Base-by-base conservation (phyloP, 2,113 vertebrate genomes). In the Mormoops blainvillei region DNA sequence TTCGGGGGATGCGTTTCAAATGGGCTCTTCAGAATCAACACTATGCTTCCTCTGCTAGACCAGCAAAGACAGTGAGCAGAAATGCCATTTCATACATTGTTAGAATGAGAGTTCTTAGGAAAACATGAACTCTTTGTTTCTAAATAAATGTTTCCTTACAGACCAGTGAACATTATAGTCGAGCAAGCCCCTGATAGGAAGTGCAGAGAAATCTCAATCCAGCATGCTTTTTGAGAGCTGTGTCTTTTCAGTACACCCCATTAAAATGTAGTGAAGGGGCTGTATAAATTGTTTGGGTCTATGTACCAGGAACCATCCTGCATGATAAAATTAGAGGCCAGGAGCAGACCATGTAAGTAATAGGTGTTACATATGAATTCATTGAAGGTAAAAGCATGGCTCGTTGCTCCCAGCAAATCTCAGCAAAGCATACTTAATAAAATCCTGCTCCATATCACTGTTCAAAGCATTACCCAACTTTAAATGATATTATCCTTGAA, bases 101-200 rank as follows among this genome's bases (percentile, higher is more conserved):
- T 90, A 96, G 43, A 80, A 71, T 89, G 89, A 94, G 24, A 65
- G 1, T 71, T 74, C 61, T 96, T 93, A 89, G 76, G 67, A 70
- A 77, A 81, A 93, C 24, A 68, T 24, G 4, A 94, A 48, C 38
- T 90, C 67, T 67, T 71, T 22, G 71, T 76, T 26, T 89, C 26
- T 91, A 96, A 93, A 89, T 81, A 50, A 58, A 18, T 70, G 74
- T 93, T 97, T 82, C 89, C 52, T 97, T 52, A 48, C 78, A 81
- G 70, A 20, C 48, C 41, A 28, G 0, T 7, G 82, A 92, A 80
- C 67, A 71, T 11, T 6, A 31, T 14, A 78, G 41, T 80, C 33
- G 63, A 83, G 52, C 45, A 85, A 88, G 43, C 71, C 36, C 38
- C 56, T 78, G 58, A 81, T 77, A 67, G 1, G 3, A 54, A 56